phyloP scores from a whole-genome alignment of 1,140 invertebrate genomes.

The Kradibia gibbosae region DNA sequence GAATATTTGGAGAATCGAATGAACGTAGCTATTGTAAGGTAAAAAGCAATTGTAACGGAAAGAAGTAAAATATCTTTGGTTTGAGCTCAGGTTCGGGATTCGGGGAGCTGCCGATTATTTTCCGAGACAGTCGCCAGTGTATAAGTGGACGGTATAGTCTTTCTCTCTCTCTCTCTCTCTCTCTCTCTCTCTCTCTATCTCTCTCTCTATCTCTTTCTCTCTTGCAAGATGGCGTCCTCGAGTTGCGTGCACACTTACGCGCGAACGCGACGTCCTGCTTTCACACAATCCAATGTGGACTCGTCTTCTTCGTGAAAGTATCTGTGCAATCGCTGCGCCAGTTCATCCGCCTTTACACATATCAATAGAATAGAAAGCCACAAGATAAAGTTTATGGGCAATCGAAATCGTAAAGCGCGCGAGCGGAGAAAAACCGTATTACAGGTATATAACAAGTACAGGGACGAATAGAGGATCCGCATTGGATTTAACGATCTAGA shows the following conservation, averaged over 20 bases:
- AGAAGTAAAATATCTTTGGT: too few relatives aligned
- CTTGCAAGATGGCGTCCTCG: not conserved
- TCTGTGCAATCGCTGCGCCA: slow-evolving; percentile 49
- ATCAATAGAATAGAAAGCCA: slow-evolving; percentile 58
- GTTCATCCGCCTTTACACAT: slow-evolving; percentile 62
- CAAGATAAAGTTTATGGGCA: slow-evolving; percentile 65
- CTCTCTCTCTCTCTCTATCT: too few relatives aligned
- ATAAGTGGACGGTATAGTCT: too few relatives aligned
- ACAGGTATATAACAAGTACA: not conserved
- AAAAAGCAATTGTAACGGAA: too few relatives aligned
- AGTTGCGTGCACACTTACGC: not conserved
- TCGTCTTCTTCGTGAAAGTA: slow-evolving; percentile 45
- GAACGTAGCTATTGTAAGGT: too few relatives aligned
- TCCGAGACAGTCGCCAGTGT: too few relatives aligned
- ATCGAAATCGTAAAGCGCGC: slow-evolving; percentile 65
- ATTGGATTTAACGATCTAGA: slow-evolving; percentile 26
- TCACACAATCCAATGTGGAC: slow-evolving; percentile 32
- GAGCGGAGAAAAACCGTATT: not conserved
- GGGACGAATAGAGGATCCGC: not conserved
- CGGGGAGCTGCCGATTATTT: too few relatives aligned
- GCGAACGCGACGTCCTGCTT: slow-evolving; percentile 40
- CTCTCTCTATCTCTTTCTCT: too few relatives aligned
- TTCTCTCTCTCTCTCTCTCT: too few relatives aligned
- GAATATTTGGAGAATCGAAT: too few relatives aligned
- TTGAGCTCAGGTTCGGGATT: too few relatives aligned